Evolutionary conservation across 1,140 invertebrate genomes (phyloP).

Genomic region (Pseudoatta argentina): DNA sequence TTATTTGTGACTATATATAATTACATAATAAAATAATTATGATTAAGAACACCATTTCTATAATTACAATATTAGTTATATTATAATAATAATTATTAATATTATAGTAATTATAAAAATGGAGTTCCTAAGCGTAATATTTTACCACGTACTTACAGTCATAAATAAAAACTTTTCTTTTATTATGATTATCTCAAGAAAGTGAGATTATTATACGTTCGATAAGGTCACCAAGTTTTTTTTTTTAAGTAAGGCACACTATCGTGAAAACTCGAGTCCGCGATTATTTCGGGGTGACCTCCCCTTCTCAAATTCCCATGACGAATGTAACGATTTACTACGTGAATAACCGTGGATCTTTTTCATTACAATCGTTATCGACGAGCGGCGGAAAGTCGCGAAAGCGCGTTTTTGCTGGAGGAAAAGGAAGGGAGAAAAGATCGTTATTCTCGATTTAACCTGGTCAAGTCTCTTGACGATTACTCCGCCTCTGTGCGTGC

Average conservation of each 20-base stretch:
- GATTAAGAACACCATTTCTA: no score
- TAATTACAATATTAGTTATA: no score
- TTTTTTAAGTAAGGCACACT: not conserved
- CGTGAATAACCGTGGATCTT: not conserved
- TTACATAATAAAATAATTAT: no score
- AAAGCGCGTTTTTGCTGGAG: not conserved
- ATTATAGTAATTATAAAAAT: no score
- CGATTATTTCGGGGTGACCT: not conserved
- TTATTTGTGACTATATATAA: no score
- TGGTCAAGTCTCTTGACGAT: not conserved
- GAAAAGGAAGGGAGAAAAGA: not conserved
- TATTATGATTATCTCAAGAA: no score
- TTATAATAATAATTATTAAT: no score
- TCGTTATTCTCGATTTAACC: slow-evolving; percentile 40
- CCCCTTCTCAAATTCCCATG: slow-evolving; percentile 10
- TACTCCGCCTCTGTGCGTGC: not conserved
- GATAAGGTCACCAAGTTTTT: slow-evolving; percentile 16
- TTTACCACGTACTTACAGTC: no score
- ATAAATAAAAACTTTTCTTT: no score
- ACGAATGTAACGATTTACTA: slow-evolving; percentile 32
- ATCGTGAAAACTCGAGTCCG: slow-evolving; percentile 1
- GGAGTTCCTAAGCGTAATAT: no score
- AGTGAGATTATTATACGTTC: not conserved
- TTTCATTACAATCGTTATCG: slow-evolving; percentile 16
- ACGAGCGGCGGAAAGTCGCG: not conserved